A percentile compares a stretch with the other conserved stretches of the same genome.
Evolutionary conservation across 2,888 invertebrate genomes (phyloP).

Genomic region (Pachycephus smyrnensis): DNA sequence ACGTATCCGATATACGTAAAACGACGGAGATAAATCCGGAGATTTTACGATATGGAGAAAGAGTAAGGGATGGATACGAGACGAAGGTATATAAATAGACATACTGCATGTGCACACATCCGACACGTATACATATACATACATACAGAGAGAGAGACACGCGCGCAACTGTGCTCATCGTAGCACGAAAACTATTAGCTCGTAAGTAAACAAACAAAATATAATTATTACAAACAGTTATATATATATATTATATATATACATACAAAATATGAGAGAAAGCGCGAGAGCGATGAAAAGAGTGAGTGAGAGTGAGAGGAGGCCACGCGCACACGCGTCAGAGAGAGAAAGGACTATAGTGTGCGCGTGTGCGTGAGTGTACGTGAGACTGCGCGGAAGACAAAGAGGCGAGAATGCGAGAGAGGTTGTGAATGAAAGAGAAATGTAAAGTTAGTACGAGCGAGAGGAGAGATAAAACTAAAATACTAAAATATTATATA

Average conservation of each 20-base stretch:
- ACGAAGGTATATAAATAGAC: conserved; percentile 17
- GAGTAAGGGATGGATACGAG: conserved; percentile 21
- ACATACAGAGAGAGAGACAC: conserved; percentile 27
- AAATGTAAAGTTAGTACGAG: conserved; percentile 15
- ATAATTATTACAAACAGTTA: conserved; percentile 66
- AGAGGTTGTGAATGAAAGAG: neutral
- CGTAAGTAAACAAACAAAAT: conserved; percentile 66
- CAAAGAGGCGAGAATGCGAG: neutral
- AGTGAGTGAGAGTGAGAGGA: conserved; percentile 42
- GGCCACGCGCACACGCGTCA: neutral
- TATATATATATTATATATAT: conserved; percentile 67
- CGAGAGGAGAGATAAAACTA: conserved; percentile 50
- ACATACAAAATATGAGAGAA: conserved; percentile 46
- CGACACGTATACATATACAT: conserved; percentile 27
- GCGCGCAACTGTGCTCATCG: conserved; percentile 64
- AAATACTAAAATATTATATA: conserved; percentile 65
- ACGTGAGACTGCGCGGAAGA: neutral
- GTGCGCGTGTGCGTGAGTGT: neutral
- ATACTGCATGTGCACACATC: conserved; percentile 17
- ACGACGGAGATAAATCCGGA: neutral
- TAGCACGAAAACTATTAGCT: conserved; percentile 67
- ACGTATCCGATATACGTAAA: neutral
- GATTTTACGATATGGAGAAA: neutral
- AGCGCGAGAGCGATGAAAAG: conserved; percentile 30
- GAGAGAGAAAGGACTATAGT: neutral